Base-by-base conservation (phyloP, 2,888 invertebrate genomes). In the Hydropsyche betteni region DNA sequence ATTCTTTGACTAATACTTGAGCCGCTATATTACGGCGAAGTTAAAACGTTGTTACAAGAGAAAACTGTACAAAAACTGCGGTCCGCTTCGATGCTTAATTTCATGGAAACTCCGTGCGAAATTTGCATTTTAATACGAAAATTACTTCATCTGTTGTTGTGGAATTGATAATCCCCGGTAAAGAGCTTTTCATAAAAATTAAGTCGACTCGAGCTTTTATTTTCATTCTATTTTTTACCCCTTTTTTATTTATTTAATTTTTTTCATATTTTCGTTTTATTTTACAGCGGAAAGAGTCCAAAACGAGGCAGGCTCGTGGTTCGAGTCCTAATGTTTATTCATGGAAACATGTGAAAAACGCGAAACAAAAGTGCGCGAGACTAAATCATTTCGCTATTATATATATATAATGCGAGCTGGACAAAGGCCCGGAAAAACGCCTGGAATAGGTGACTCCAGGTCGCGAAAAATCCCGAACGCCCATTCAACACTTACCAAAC, bases 91-190 rank as follows among this genome's bases (percentile, higher is more conserved):
- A 58, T 61, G 71, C 70, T 79, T 76, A 74, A 75, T 75, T 74
- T 79, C 73, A 75, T 76, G 77, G 75, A 73, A 76, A 77, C 75
- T 76, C 69, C 61, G 74, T 64, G 69, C 50, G 58, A 77, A 74
- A 79, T 79, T 77, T 79, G 75, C 79, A 79, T 79, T 70, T 77
- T 76, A 77, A 79, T 79, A 76, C 74, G 70, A 77, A 75, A 77
- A 79, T 77, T 76, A 79, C 76, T 77, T 74, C 76, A 74, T 75
- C 72, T 78, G 78, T 68, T 77, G 74, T 69, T 75, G 77, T 64
- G 64, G 64, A 77, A 77, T 78, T 78, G 74, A 76, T 76, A 75
- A 76, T 76, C 69, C 69, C 16, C 74, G 51, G 70, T 72, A 72
- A 71, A 72, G 72, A 72, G 72, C 72, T 72, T 72, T 72, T 58